A percentile compares a stretch with the other conserved stretches of the same genome.
phyloP scores from a whole-genome alignment of 2,888 invertebrate species.

The Xanthia togata region DNA sequence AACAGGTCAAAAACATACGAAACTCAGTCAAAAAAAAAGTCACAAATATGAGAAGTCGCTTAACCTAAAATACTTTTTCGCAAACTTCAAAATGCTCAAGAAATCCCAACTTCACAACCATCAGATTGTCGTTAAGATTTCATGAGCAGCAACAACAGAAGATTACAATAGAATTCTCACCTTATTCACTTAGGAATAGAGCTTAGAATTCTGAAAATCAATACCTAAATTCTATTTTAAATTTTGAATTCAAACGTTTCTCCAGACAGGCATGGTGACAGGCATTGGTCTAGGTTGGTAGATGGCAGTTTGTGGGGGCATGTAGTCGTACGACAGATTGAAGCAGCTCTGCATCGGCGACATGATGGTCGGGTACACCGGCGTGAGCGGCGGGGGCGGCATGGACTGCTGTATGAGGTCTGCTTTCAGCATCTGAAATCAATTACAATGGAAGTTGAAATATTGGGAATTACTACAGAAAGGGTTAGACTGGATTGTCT shows the following conservation, averaged over 20 bases:
- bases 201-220: slow-evolving; percentile 57
- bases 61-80: slow-evolving; percentile 57
- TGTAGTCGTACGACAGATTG: slow-evolving; percentile 76
- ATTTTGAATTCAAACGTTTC: slow-evolving; percentile 69
- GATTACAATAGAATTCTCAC: slow-evolving; percentile 50
- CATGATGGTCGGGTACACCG: slow-evolving; percentile 72
- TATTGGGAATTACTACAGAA: no score
- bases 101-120: slow-evolving; percentile 33
- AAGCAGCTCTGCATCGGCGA: slow-evolving; percentile 73
- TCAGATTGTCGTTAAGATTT: slow-evolving; percentile 44
- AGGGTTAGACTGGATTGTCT: no score
- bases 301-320: slow-evolving; percentile 63
- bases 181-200: slow-evolving; percentile 62
- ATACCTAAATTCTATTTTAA: slow-evolving; percentile 24
- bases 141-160: slow-evolving; percentile 25
- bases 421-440: slow-evolving; percentile 75
- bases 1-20: slow-evolving; percentile 58
- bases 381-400: slow-evolving; percentile 69
- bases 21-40: slow-evolving; percentile 55
- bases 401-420: slow-evolving; percentile 76
- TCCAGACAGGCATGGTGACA: slow-evolving; percentile 75
- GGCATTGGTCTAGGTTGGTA: slow-evolving; percentile 73
- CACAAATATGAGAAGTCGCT: slow-evolving; percentile 35
- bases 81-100: slow-evolving; percentile 27
- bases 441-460: background rate